A percentile compares a stretch with the other conserved stretches of the same genome.
Evolutionary conservation across 2,888 invertebrate species (phyloP).

Genomic region (Meandrusa payeni): DNA sequence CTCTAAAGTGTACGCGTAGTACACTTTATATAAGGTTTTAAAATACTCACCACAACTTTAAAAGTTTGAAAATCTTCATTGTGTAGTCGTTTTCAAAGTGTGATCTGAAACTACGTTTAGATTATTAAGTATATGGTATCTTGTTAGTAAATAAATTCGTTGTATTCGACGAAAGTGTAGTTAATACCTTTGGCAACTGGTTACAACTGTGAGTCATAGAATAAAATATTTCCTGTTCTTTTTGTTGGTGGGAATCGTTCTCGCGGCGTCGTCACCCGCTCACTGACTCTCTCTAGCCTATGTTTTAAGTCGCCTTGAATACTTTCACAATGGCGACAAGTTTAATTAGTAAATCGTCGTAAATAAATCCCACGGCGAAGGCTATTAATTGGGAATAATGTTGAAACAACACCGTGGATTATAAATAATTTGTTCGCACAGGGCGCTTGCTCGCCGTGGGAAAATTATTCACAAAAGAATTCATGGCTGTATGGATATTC

Average conservation of each 20-base stretch:
- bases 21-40: no score
- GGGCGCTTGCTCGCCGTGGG: no score
- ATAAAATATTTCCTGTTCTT: slow-evolving; percentile 2
- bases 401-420: slow-evolving; percentile 1
- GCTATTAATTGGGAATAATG: slow-evolving; percentile 9
- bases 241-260: slow-evolving; percentile 28
- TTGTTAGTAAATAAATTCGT: no score
- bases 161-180: no score
- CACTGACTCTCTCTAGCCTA: slow-evolving; percentile 54
- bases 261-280: slow-evolving; percentile 47
- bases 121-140: no score
- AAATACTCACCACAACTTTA: slow-evolving; percentile 46
- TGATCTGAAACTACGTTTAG: slow-evolving; percentile 13
- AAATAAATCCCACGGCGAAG: slow-evolving; percentile 14
- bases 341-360: slow-evolving; percentile 24
- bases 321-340: slow-evolving; percentile 48
- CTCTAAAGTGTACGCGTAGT: no score
- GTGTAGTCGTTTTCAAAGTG: slow-evolving; percentile 23
- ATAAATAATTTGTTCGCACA: slow-evolving; percentile 1
- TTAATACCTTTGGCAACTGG: slow-evolving; percentile 1
- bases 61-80: slow-evolving; percentile 41
- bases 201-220: slow-evolving; percentile 35
- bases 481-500: no score
- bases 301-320: slow-evolving; percentile 33
- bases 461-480: no score